Conservation (phyloP, 2,113 vertebrate species). For the Rhea pennata region DNA sequence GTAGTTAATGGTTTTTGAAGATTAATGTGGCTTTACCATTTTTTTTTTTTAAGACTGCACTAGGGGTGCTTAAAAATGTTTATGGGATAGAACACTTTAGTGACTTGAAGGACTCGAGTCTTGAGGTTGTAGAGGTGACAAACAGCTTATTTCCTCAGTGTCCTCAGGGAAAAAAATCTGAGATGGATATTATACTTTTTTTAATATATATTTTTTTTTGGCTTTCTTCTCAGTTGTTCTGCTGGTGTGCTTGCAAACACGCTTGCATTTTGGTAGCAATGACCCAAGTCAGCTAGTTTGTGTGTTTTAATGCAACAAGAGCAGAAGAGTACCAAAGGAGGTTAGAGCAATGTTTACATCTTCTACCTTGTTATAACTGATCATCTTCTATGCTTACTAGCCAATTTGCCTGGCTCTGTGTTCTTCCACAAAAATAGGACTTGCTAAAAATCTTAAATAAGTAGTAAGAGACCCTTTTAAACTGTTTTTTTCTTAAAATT, state of each 20-base stretch:
- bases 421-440: background rate
- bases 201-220: background rate
- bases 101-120: background rate
- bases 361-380: background rate
- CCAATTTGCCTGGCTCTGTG: accelerated
- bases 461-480: too few species aligned
- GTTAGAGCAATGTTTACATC: background rate
- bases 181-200: background rate
- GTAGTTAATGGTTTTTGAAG: background rate
- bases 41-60: background rate
- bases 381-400: background rate
- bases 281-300: background rate
- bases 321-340: background rate
- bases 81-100: background rate
- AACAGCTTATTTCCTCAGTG: background rate
- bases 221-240: background rate
- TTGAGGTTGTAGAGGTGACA: background rate
- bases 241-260: background rate
- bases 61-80: background rate
- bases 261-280: background rate
- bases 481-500: too few species aligned
- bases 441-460: too few species aligned
- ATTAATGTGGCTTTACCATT: background rate
- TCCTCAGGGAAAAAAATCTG: background rate
- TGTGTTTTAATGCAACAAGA: background rate